Evolutionary conservation across 2,888 invertebrate genomes (phyloP).

Genomic region (Boloria selene): DNA sequence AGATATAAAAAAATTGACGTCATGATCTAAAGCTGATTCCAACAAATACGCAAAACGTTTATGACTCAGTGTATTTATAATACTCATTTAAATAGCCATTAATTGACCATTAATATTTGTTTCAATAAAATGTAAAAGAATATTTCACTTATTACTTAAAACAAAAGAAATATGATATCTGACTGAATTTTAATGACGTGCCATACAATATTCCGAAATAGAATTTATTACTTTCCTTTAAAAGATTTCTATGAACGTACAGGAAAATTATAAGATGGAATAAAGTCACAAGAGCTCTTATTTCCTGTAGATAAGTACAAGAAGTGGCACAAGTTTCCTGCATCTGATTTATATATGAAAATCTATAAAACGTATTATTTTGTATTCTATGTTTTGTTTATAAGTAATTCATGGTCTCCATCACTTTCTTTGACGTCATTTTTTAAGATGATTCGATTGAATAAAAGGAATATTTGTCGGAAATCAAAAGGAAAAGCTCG

Average conservation of each 20-base stretch:
- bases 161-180: not conserved
- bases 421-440: too few relatives aligned
- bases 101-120: too few relatives aligned
- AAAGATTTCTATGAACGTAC: slow-evolving; percentile 6
- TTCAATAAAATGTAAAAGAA: too few relatives aligned
- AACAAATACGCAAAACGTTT: too few relatives aligned
- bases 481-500: too few relatives aligned
- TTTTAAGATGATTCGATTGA: too few relatives aligned
- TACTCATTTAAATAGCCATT: too few relatives aligned
- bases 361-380: slow-evolving; percentile 8
- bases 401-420: too few relatives aligned
- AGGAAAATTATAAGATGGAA: slow-evolving; percentile 31
- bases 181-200: not conserved
- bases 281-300: slow-evolving; percentile 33
- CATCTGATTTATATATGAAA: slow-evolving; percentile 6
- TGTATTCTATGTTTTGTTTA: not conserved
- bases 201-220: slow-evolving; percentile 9
- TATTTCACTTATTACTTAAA: not conserved
- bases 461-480: too few relatives aligned
- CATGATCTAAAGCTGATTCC: too few relatives aligned
- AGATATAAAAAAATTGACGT: too few relatives aligned
- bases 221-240: slow-evolving; percentile 11
- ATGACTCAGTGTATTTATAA: too few relatives aligned
- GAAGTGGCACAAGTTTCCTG: slow-evolving; percentile 30
- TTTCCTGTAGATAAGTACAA: slow-evolving; percentile 37